Percentiles rank a stretch among this genome's conserved stretches.
These are phyloP conservation scores for Sebastes vulpes DNA, from an alignment of 2,797 vertebrate genomes.

Conservation along the genomic window DNA sequence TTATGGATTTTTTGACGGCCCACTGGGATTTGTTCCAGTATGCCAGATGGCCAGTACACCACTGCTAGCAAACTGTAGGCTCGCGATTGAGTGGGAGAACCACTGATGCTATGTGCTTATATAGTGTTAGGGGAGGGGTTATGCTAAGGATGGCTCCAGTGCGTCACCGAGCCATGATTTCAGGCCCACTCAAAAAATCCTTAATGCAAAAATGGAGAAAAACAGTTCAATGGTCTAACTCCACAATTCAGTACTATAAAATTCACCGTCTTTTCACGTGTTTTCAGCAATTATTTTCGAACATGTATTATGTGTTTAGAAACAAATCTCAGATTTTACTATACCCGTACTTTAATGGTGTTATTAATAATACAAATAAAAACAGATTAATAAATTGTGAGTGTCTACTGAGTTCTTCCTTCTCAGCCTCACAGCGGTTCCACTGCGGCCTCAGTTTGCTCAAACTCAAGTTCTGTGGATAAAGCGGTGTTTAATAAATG, in stretches of 20 bases:
- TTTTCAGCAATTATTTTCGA: background rate
- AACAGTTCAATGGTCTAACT: background rate
- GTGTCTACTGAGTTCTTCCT: constrained; percentile 16
- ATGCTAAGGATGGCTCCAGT: background rate
- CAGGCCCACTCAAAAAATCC: background rate
- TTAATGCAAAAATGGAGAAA: background rate
- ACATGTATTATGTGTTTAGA: background rate
- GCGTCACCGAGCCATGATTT: background rate
- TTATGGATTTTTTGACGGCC: background rate
- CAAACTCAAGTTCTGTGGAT: constrained; percentile 46
- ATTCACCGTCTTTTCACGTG: background rate
- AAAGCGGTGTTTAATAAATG: constrained; percentile 47
- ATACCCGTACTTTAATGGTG: background rate
- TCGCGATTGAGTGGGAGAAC: too few relatives aligned
- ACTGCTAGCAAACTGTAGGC: too few relatives aligned
- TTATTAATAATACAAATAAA: constrained; percentile 4
- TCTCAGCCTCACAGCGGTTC: constrained; percentile 39
- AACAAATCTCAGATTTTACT: background rate
- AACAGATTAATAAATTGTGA: constrained; percentile 1
- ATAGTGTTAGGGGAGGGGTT: too few relatives aligned
- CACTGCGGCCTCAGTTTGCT: constrained; percentile 43
- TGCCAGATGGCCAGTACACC: background rate
- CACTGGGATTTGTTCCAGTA: background rate
- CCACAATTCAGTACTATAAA: background rate
- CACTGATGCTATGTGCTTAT: too few relatives aligned